Conservation (phyloP, 2,888 invertebrate species). For the Protula sp. region DNA sequence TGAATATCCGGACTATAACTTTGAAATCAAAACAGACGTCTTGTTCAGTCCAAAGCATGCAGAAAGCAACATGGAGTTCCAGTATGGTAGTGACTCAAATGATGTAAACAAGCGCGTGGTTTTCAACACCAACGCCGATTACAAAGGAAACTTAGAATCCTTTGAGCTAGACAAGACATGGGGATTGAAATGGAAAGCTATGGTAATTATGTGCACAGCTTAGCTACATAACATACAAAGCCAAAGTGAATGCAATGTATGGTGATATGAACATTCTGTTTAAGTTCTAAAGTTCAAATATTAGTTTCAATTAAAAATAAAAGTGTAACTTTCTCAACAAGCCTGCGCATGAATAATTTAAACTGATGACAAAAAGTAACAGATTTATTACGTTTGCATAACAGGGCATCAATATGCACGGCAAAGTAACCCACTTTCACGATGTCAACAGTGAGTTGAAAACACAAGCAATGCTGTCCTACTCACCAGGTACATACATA, state of each 20-base stretch:
- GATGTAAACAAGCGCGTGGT: neutral
- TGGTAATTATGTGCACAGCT: neutral
- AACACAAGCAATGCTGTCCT: neutral
- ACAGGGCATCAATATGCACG: neutral
- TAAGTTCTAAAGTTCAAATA: too few relatives aligned
- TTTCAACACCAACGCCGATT: neutral
- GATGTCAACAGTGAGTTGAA: slow-evolving; percentile 9
- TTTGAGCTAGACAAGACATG: neutral
- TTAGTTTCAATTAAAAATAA: too few relatives aligned
- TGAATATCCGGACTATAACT: neutral
- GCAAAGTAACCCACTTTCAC: slow-evolving; percentile 12
- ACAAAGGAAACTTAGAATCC: neutral
- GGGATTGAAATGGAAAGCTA: neutral
- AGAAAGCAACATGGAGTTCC: neutral
- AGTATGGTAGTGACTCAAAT: neutral
- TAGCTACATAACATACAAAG: too few relatives aligned
- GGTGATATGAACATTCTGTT: too few relatives aligned
- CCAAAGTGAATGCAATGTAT: too few relatives aligned
- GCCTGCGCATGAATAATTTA: too few relatives aligned
- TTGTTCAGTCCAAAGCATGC: neutral
- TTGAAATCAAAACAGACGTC: neutral
- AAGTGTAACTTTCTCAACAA: too few relatives aligned
- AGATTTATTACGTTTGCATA: too few relatives aligned
- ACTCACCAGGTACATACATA: neutral
- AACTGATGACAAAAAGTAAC: too few relatives aligned